Conservation (phyloP, 2,113 vertebrate species). For the Chloroceryle aenea region DNA sequence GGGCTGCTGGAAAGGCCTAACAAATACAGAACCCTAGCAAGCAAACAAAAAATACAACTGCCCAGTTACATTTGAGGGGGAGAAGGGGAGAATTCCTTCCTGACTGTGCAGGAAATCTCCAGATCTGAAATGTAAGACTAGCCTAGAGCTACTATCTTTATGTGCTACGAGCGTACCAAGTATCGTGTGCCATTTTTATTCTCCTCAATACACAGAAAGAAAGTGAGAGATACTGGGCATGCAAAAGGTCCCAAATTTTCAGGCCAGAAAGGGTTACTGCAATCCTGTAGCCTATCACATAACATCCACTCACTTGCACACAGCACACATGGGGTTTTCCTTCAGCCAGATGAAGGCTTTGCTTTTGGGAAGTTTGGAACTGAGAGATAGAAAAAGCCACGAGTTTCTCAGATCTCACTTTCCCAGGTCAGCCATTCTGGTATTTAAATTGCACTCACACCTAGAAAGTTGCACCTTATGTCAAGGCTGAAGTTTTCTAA, state of each 20-base stretch:
- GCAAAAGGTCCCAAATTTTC: not conserved
- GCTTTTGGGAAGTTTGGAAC: not conserved
- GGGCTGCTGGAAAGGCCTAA: not conserved
- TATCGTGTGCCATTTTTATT: not conserved
- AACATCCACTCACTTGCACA: not conserved
- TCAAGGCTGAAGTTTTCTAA: not conserved
- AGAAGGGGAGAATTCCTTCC: not conserved
- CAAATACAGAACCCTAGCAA: not conserved
- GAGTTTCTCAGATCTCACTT: not conserved
- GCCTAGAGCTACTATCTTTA: not conserved
- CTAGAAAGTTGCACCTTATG: not conserved
- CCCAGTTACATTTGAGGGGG: not conserved
- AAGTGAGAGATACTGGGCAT: not conserved
- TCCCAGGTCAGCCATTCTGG: not conserved
- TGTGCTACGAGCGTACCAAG: not conserved
- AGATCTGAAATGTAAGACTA: not conserved
- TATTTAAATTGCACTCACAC: not conserved
- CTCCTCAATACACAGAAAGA: not conserved
- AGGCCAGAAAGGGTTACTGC: not conserved
- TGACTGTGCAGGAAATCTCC: not conserved
- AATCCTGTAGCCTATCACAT: not conserved
- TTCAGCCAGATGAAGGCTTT: not conserved
- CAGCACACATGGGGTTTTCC: not conserved
- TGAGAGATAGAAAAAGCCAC: rapidly evolving
- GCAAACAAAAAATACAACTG: not conserved